Evolutionary conservation across 30 jellyfish, hydroid and myxozoan species (phyloP).

Genomic region (Turritopsis dohrnii): DNA sequence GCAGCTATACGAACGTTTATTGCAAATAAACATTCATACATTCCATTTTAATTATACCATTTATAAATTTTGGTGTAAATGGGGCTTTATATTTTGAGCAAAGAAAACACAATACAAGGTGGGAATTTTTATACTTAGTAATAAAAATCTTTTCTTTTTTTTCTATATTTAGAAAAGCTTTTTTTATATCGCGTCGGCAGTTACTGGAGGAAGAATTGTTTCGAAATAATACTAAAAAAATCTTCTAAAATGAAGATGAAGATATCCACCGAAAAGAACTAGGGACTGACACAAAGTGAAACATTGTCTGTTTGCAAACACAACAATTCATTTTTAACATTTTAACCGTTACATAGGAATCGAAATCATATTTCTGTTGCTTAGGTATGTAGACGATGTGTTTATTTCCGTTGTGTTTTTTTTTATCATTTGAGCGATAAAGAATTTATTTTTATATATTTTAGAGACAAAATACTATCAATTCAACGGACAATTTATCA

Average conservation of each 20-base stretch:
- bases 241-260: too few species aligned
- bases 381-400: not conserved
- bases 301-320: not conserved
- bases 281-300: not conserved
- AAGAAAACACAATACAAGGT: not conserved
- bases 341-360: not conserved
- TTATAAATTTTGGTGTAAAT: not conserved
- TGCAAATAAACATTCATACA: too few species aligned
- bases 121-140: not conserved
- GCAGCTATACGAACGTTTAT: not conserved
- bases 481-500: not conserved
- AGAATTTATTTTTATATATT: not conserved
- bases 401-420: too few species aligned
- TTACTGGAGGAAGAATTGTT: not conserved
- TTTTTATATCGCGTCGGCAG: not conserved
- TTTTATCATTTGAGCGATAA: not conserved
- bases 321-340: not conserved
- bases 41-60: too few species aligned
- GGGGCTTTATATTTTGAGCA: not conserved
- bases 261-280: not conserved
- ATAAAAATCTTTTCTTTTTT: too few species aligned
- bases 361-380: not conserved
- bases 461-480: not conserved
- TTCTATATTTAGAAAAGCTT: not conserved
- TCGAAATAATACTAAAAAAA: too few species aligned